Conservation (phyloP, 2,113 vertebrate genomes). For the Macroglossus sobrinus region DNA sequence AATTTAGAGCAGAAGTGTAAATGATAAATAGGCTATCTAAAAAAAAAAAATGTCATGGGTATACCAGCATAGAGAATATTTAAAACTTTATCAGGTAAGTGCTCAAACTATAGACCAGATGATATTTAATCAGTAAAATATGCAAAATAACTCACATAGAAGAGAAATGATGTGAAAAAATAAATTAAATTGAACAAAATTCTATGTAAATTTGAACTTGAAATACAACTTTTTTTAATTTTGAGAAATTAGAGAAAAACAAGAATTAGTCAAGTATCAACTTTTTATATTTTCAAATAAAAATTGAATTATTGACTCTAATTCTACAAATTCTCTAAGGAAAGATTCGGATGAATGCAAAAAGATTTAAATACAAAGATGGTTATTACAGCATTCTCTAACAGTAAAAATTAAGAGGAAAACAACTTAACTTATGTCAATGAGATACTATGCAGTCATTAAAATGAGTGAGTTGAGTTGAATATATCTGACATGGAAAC, state of each 20-base stretch:
- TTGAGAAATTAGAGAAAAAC: constrained; percentile 19
- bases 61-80: not conserved
- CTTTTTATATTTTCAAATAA: constrained; percentile 21
- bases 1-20: not conserved
- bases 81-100: not conserved
- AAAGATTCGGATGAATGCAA: constrained; percentile 8
- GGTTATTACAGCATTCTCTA: not conserved
- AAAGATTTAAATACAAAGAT: not conserved
- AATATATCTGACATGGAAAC: not conserved
- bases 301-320: not conserved
- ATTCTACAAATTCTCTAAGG: not conserved
- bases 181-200: not conserved
- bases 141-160: not conserved
- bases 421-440: not conserved
- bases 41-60: not conserved
- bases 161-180: not conserved
- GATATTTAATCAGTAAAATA: not conserved
- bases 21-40: not conserved
- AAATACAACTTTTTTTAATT: constrained; percentile 1
- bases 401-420: not conserved
- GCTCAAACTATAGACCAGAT: not conserved
- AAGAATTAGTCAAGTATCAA: not conserved
- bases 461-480: not conserved
- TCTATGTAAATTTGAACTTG: not conserved
- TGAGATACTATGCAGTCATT: not conserved